Percentiles rank a stretch among this genome's conserved stretches.
Evolutionary conservation across 2,797 vertebrate genomes (phyloP).

Genomic region (Cuculus canorus): DNA sequence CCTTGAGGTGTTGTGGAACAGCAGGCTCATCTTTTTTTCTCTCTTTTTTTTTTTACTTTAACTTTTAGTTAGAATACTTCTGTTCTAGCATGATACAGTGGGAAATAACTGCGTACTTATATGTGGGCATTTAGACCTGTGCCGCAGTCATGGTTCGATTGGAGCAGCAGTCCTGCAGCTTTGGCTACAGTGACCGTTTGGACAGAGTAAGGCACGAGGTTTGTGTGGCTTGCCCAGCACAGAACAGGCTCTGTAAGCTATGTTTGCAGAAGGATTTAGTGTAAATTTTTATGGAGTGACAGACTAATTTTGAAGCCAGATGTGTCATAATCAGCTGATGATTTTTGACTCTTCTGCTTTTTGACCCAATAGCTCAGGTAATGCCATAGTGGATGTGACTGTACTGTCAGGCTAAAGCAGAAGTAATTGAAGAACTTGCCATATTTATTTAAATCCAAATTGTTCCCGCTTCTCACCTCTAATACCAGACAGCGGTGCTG

Average conservation of each 20-base stretch:
- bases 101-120: neutral
- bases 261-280: neutral
- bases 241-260: neutral
- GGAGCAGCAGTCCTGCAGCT: neutral
- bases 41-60: neutral
- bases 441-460: neutral
- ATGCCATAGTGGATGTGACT: neutral
- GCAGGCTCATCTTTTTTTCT: neutral
- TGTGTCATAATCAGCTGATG: neutral
- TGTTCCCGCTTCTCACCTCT: neutral
- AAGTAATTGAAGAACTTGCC: neutral
- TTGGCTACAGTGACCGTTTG: neutral
- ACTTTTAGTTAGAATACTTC: neutral
- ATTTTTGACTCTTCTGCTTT: neutral
- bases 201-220: neutral
- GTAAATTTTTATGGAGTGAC: neutral
- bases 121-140: rapidly evolving
- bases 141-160: neutral
- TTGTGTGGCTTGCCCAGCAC: neutral
- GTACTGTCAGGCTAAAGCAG: neutral
- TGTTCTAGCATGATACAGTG: neutral
- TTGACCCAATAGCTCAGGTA: neutral
- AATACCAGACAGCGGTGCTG: neutral
- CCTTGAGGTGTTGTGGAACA: neutral
- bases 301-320: neutral